These are phyloP conservation scores for Paracentrotus lividus DNA, from an alignment of 53 echinoderm and acorn worm species.

Conservation along the genomic window DNA sequence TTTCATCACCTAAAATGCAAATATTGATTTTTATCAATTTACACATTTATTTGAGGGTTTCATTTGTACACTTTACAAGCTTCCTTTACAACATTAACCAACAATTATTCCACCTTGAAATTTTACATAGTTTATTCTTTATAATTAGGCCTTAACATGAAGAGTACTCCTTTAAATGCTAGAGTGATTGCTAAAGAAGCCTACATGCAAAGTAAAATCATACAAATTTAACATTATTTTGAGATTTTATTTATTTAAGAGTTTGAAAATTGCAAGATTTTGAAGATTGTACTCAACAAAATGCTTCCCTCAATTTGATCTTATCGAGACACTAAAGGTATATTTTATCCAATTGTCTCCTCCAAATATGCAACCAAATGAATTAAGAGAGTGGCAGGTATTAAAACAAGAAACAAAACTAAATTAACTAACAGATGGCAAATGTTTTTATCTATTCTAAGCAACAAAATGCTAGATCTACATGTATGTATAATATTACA, in stretches of 20 bases:
- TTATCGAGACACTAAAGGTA: not conserved
- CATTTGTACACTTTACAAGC: too few relatives aligned
- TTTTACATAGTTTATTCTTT: too few relatives aligned
- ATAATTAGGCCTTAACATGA: too few relatives aligned
- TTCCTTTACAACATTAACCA: too few relatives aligned
- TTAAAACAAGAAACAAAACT: slow-evolving; percentile 27
- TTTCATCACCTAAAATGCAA: too few relatives aligned
- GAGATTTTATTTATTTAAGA: not conserved
- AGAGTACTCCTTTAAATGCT: too few relatives aligned
- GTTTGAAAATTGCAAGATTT: not conserved
- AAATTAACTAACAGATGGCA: not conserved
- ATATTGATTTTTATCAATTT: too few relatives aligned
- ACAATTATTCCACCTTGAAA: too few relatives aligned
- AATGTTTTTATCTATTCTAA: not conserved
- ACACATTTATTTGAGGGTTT: too few relatives aligned
- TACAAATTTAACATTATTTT: too few relatives aligned
- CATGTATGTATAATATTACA: not conserved
- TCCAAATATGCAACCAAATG: not conserved
- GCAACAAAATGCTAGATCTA: not conserved
- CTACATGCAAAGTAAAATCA: too few relatives aligned
- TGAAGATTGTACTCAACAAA: not conserved
- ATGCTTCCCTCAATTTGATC: not conserved
- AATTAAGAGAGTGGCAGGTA: not conserved
- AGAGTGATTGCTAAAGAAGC: too few relatives aligned
- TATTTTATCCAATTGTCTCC: slow-evolving; percentile 2